These are phyloP conservation scores for Diceros bicornis DNA, from an alignment of 2,797 vertebrate genomes.

Conservation along the genomic window DNA sequence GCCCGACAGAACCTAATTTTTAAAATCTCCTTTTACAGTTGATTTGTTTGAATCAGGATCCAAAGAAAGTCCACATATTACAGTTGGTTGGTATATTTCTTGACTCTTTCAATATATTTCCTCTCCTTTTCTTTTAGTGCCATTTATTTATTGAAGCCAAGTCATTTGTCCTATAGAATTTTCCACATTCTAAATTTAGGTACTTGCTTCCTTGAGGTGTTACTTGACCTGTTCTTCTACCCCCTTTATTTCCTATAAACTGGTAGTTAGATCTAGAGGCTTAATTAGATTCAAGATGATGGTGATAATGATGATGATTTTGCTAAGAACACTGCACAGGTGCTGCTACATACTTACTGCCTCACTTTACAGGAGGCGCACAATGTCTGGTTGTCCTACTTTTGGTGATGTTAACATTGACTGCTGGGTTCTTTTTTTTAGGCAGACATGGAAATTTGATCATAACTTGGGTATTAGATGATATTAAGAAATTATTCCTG, in stretches of 20 bases:
- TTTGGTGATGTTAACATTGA: neutral
- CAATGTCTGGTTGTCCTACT: neutral
- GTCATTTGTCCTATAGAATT: neutral
- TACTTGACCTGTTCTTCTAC: neutral
- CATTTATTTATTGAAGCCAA: neutral
- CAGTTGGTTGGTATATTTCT: neutral
- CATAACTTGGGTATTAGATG: neutral
- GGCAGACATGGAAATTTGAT: neutral
- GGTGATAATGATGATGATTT: neutral
- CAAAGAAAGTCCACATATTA: neutral
- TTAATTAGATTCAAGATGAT: neutral
- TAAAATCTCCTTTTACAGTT: neutral
- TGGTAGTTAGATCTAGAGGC: neutral
- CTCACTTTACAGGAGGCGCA: neutral
- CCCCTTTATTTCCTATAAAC: neutral
- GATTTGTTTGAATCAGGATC: neutral
- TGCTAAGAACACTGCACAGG: neutral
- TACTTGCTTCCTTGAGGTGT: neutral
- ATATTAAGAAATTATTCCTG: slow-evolving; percentile 39
- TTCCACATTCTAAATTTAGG: neutral
- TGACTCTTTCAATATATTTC: neutral
- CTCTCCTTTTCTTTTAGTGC: neutral
- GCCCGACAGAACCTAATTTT: neutral
- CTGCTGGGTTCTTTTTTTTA: neutral
- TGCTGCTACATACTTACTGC: neutral